Evolutionary conservation across 2,888 invertebrate genomes (phyloP), one percentile per base, ranked within the genome.

Genomic region (Netelia fuscicornis): DNA sequence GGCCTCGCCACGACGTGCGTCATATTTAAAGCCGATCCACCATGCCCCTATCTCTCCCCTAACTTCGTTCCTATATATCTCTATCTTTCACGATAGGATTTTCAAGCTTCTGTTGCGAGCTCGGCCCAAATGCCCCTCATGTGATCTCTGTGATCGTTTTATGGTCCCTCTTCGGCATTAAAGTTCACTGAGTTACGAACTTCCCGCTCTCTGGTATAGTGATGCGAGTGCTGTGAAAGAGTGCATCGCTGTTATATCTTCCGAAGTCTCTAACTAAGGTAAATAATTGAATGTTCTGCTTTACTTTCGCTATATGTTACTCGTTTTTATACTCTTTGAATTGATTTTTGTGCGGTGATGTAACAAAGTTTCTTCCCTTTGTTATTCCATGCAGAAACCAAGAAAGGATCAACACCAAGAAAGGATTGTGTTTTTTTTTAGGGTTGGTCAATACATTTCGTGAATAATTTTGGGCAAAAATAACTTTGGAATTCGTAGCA

Each of bases 21-120:
- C 85, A 87, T 86, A 86, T 86, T 83, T 83, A 77, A 81, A 76
- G 64, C 62, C 83, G 85, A 88, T 87, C 78, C 82, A 71, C 65
- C 30, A 74, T 74, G n/a, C 30, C 78, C 70, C 70, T 54, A 83
- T 86, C 71, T 86, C 71, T 79, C 30, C 83, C 54, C 48, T 72
- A 80, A 81, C 74, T 87, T 84, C 82, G 79, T 74, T 78, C 81
- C 37, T 71, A 23, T 30, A 60, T 81, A 30, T 75, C 81, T 79
- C 58, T 70, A 79, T 81, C 81, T 75, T 65, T 79, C 71, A 56
- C 64, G 37, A 60, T 58, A 64, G 48, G 13, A 9, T 20, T 25
- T 68, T 54, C 17, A 56, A 30, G 17, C n/a, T 20, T 25, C 58
- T 17, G 44, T 17, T 5, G 8, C 58, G 17, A 64, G 54, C 52